phyloP scores from a whole-genome alignment of 2,113 vertebrate genomes.

The Neopipo cinnamomea region DNA sequence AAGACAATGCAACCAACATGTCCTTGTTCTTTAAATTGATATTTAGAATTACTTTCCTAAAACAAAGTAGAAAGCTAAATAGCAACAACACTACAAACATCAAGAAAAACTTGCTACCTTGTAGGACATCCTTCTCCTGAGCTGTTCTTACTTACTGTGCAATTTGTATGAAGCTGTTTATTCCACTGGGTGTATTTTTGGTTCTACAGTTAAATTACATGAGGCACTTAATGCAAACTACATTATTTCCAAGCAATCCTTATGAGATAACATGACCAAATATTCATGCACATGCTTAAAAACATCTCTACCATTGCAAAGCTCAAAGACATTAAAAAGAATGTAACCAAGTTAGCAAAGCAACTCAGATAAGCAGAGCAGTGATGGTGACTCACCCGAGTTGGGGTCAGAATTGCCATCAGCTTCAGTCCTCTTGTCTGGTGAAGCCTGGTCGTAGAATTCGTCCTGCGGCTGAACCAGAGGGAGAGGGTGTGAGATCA shows the following conservation, averaged over 20 bases:
- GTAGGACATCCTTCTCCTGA: not conserved
- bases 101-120: not conserved
- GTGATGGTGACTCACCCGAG: conserved; percentile 84
- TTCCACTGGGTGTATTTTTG: not conserved
- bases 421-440: conserved; percentile 98
- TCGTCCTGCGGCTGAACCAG: conserved; percentile 99
- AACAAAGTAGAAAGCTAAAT: not conserved
- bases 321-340: not conserved
- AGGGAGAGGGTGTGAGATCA: conserved; percentile 99
- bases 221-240: not conserved
- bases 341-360: not conserved
- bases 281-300: not conserved
- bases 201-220: not conserved
- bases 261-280: not conserved
- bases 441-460: conserved; percentile 97
- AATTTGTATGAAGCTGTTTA: not conserved
- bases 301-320: not conserved
- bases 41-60: not conserved
- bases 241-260: not conserved
- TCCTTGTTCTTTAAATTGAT: not conserved
- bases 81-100: not conserved
- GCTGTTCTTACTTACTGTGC: not conserved
- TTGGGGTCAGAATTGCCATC: conserved; percentile 99
- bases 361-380: not conserved
- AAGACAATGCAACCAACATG: not conserved